Evolutionary conservation across 2,888 invertebrate genomes (phyloP).

Genomic region (Sinohyriopsis cumingii): DNA sequence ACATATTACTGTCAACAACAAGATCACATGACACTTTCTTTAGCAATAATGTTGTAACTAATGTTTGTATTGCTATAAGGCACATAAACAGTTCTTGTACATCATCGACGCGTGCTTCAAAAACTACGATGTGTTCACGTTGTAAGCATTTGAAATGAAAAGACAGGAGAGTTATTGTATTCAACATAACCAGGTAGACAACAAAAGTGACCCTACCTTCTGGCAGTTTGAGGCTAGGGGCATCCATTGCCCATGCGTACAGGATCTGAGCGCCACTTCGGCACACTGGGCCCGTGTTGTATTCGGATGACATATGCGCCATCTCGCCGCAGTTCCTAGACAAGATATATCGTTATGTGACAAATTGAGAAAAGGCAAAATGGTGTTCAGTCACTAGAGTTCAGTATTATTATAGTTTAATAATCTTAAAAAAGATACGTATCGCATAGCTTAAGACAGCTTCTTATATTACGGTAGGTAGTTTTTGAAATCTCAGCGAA

Average conservation of each 20-base stretch:
- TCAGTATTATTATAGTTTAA: too few relatives aligned
- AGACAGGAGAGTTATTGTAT: not conserved
- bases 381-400: too few relatives aligned
- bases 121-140: not conserved
- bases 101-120: too few relatives aligned
- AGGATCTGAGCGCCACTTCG: slow-evolving; percentile 72
- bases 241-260: slow-evolving; percentile 79
- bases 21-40: too few relatives aligned
- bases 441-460: too few relatives aligned
- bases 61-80: too few relatives aligned
- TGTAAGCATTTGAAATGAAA: not conserved
- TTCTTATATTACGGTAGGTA: too few relatives aligned
- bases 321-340: slow-evolving; percentile 75
- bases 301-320: slow-evolving; percentile 38
- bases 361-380: not conserved
- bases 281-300: slow-evolving; percentile 59
- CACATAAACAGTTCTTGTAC: too few relatives aligned
- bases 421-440: too few relatives aligned
- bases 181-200: not conserved
- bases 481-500: too few relatives aligned
- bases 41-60: too few relatives aligned
- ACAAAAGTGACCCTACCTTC: slow-evolving; percentile 54
- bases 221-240: slow-evolving; percentile 75
- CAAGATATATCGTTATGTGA: not conserved
- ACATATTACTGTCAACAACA: too few relatives aligned